phyloP scores from a whole-genome alignment of 2,113 vertebrate genomes.

The Lophotis ruficrista region DNA sequence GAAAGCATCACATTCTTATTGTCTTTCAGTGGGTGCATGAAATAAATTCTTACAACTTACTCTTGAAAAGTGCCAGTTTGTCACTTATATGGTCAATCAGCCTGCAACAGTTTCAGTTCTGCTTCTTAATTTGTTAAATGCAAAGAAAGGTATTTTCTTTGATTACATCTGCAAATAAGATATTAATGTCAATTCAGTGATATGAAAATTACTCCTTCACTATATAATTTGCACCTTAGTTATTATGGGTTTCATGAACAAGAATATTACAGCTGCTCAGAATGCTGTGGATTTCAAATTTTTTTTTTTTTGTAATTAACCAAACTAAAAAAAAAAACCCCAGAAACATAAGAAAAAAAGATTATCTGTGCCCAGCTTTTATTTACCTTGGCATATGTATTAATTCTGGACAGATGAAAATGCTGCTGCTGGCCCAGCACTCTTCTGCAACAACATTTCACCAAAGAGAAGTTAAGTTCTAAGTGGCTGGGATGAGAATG shows the following conservation, averaged over 20 bases:
- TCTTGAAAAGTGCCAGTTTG: slow-evolving; percentile 3
- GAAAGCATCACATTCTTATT: not conserved
- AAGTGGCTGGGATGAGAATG: slow-evolving; percentile 5
- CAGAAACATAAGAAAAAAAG: not conserved
- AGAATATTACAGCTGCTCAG: slow-evolving; percentile 39
- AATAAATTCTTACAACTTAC: not conserved
- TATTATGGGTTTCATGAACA: slow-evolving; percentile 69
- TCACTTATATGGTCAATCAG: slow-evolving; percentile 47
- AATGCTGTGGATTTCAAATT: slow-evolving; percentile 16
- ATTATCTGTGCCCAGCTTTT: not conserved
- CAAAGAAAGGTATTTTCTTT: slow-evolving; percentile 61
- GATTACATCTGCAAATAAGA: slow-evolving; percentile 76
- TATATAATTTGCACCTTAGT: slow-evolving; percentile 71
- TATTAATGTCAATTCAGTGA: slow-evolving; percentile 72
- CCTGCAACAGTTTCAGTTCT: slow-evolving; percentile 34
- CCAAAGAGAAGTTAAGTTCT: not conserved
- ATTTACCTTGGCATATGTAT: not conserved
- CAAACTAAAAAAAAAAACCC: not conserved
- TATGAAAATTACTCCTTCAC: slow-evolving; percentile 72
- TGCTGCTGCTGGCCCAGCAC: not conserved
- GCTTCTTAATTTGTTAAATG: slow-evolving; percentile 46
- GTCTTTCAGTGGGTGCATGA: not conserved
- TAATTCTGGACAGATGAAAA: slow-evolving; percentile 29
- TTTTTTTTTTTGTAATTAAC: slow-evolving; percentile 32
- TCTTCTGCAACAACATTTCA: slow-evolving; percentile 33